These are phyloP conservation scores for Amphimedon queenslandica DNA, from an alignment of 37 sponge, comb jelly and placozoan species.

Conservation along the genomic window DNA sequence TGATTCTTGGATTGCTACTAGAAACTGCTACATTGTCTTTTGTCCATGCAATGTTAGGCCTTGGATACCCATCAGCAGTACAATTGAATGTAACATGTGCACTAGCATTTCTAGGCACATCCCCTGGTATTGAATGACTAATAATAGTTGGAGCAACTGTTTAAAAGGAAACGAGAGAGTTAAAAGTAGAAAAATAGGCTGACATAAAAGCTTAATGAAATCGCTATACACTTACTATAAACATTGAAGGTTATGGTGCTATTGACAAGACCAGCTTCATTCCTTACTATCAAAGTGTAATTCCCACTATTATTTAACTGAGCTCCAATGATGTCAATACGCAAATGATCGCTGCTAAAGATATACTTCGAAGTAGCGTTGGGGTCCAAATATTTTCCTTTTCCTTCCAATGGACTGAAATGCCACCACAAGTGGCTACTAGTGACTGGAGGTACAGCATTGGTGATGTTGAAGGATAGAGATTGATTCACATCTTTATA, in stretches of 20 bases:
- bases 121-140: no score
- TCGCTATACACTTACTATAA: constrained; percentile 18
- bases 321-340: background rate
- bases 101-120: constrained; percentile 1
- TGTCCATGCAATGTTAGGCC: constrained; percentile 26
- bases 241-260: background rate
- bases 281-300: background rate
- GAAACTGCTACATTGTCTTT: background rate
- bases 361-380: no score
- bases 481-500: no score
- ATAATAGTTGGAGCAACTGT: background rate
- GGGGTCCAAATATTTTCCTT: no score
- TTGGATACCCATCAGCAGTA: constrained; percentile 27
- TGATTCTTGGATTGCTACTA: background rate
- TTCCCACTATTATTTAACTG: background rate
- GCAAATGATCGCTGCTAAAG: no score
- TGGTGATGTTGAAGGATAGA: no score
- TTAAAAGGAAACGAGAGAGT: background rate
- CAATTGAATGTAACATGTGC: constrained; percentile 14
- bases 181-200: no score
- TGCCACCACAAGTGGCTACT: no score
- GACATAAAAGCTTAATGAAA: no score
- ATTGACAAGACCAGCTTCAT: background rate
- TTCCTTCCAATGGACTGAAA: no score
- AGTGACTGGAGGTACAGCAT: no score